phyloP scores from a whole-genome alignment of 2,797 vertebrate genomes.

The Propithecus deckenii region DNA sequence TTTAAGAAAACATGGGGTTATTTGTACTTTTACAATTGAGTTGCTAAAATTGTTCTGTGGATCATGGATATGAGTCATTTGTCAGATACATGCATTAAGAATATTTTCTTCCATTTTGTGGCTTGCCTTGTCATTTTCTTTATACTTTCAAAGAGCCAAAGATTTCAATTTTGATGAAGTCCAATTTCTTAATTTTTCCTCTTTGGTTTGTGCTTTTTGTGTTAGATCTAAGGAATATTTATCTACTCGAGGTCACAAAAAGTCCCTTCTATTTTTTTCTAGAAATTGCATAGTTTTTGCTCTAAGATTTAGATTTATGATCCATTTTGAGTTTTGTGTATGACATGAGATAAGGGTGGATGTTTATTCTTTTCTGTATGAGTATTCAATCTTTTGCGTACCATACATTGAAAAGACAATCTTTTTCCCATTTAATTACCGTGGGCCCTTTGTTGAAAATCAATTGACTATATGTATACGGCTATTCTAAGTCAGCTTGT shows the following conservation, averaged over 20 bases:
- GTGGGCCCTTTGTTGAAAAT: background rate
- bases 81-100: background rate
- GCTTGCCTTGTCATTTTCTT: background rate
- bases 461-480: background rate
- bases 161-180: background rate
- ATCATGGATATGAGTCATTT: background rate
- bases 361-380: background rate
- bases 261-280: background rate
- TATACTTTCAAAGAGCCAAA: background rate
- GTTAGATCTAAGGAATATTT: background rate
- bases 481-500: background rate
- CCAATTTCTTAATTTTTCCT: background rate
- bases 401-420: background rate
- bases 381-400: background rate
- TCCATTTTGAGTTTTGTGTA: background rate
- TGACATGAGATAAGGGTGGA: background rate
- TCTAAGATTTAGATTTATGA: background rate
- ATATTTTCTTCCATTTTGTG: conserved; percentile 28
- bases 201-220: background rate
- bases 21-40: background rate
- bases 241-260: background rate
- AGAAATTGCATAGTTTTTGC: background rate
- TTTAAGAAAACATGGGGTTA: background rate
- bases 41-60: background rate
- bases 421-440: background rate